phyloP scores from a whole-genome alignment of 1,140 invertebrate species.

The Rhagoletis pomonella region DNA sequence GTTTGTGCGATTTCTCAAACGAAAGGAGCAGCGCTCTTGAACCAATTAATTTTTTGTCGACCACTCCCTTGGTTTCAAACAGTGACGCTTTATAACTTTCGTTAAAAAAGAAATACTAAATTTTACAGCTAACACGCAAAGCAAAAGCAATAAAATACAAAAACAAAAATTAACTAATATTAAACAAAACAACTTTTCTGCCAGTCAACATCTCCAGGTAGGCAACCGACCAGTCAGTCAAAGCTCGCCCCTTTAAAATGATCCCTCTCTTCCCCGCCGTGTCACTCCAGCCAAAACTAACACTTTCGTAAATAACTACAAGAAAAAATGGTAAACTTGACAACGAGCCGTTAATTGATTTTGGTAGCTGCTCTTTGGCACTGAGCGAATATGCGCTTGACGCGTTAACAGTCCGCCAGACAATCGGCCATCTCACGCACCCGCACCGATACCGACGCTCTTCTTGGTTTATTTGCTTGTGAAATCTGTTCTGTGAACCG shows the following conservation, averaged over 20 bases:
- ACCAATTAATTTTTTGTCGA: too few species aligned
- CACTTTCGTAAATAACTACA: constrained; percentile 17
- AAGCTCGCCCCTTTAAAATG: not conserved
- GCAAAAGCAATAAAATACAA: too few species aligned
- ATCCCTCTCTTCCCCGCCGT: too few species aligned
- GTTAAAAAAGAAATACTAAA: too few species aligned
- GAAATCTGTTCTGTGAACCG: not conserved
- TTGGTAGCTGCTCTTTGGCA: constrained; percentile 29
- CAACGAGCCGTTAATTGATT: constrained; percentile 37
- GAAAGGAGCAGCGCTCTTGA: too few species aligned
- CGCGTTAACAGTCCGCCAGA: not conserved
- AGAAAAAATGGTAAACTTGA: not conserved
- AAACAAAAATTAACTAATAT: too few species aligned
- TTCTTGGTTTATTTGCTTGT: not conserved
- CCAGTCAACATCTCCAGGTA: not conserved
- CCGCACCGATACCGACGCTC: too few species aligned
- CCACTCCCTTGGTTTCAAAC: too few species aligned
- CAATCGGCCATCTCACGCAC: not conserved
- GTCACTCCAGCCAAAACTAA: too few species aligned
- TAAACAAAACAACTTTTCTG: not conserved
- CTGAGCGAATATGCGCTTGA: not conserved
- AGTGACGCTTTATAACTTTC: too few species aligned
- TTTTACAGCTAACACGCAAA: too few species aligned
- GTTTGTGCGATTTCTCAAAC: too few species aligned
- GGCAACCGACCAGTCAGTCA: not conserved